Base-by-base conservation (phyloP, 1,140 invertebrate genomes). In the Helicorthomorpha holstii region DNA sequence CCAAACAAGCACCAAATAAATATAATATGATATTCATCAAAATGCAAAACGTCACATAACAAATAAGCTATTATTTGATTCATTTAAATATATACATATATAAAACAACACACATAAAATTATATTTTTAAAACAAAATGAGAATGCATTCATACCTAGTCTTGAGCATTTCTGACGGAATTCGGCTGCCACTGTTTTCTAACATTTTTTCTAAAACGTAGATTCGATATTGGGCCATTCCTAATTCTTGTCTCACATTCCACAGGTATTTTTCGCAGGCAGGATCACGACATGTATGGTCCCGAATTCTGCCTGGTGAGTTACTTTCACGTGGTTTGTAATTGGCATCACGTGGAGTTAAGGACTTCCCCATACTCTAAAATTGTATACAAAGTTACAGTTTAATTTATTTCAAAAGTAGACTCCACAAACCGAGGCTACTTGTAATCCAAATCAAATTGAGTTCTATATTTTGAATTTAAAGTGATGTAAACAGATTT, bases 201-300 rank as follows among this genome's bases (percentile, higher is more conserved):
- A 88, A 73, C 59, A 84, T 80, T 62, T 85, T 85, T 59, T 88
- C 83, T 51, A 93, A 68, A 62, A 88, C 83, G 44, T 83, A 76
- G 54, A 89, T 83, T 57, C 83, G 76, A 51, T 88, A 72, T 56
- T 82, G 73, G 0, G 87, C 83, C 66, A 88, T 77, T 63, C 91
- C 85, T 55, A 91, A 71, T 63, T 92, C 86, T 64, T 89, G 82
- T 58, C 82, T 82, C 21, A 86, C 85, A 64, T 89, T 88, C 84
- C 61, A 59, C 29, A 66, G 71, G 65, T 86, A 79, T 1, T 81
- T 81, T 64, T 84, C 80, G 63, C 82, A 85, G 24, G 87, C 78
- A 1, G 83, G 82, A 69, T 89, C 83, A 45, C 76, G 75, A 66
- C 85, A 89, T 52, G 76, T 72, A 60, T 78, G 77, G 54, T 75